Evolutionary conservation across 2,797 vertebrate genomes (phyloP), one percentile per base, ranked within the genome.

Genomic region (Helicolenus hilgendorfi): DNA sequence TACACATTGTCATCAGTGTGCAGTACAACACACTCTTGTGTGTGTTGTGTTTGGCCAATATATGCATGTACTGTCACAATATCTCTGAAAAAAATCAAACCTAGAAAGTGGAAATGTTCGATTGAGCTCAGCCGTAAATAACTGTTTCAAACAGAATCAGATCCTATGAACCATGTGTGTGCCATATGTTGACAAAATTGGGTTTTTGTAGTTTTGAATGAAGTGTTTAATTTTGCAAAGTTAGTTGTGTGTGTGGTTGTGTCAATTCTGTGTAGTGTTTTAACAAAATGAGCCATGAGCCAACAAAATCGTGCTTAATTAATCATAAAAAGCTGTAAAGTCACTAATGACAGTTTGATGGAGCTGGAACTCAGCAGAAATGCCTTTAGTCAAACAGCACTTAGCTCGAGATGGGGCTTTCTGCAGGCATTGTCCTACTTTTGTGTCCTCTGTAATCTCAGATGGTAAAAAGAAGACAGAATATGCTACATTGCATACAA

Each of bases 351-450:
- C 80, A 60, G 60, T 72, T 73, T 79, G 71, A 86, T 79, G 76
- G 27, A 56, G 56, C 56, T 71, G n/a, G 36, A 63, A 41, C 36
- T 84, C 81, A 56, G 79, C 79, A 86, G 68, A 74, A 80, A 81
- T 35, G 24, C 35, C 53, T 69, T 49, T 27, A 70, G 65, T 79
- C 71, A 67, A 31, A 35, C 58, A 56, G 38, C 27, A 45, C n/a
- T 74, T 29, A 35, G 49, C 13, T 36, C 77, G 24, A 68, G 58
- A 82, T 45, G 18, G 18, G 27, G 13, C 20, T 60, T 22, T 77
- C 53, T 41, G 27, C 29, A 26, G 14, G 45, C 15, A n/a, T 68
- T 59, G 72, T 75, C 74, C 81, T 78, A 65, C 31, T 76, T 79
- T 74, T 79, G 41, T 60, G 53, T 72, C 63, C 69, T 58, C 29